Evolutionary conservation across 1,140 invertebrate genomes (phyloP), one percentile per base, ranked within the genome.

Genomic region (Drosophila guanche): DNA sequence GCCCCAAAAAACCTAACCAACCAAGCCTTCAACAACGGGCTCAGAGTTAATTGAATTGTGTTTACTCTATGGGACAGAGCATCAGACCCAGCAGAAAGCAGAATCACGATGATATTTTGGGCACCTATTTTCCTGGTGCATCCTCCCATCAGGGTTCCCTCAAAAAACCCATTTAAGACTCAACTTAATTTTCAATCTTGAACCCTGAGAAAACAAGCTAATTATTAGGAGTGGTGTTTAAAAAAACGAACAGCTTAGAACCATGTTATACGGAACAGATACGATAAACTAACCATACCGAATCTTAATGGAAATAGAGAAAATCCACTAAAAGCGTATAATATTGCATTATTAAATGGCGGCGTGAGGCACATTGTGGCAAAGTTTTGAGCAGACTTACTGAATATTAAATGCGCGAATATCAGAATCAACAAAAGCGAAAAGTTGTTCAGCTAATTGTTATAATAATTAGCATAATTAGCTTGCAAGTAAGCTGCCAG

Each of bases 11-110:
- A 83, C 50, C 51, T 62, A 58, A 56, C 16, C 58, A 16, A 42
- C 50, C 25, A 40, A 37, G 20, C 58, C 53, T 37, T 57, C 61
- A 63, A 76, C 80, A 73, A 86, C 81, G 76, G 86, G 75, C 76
- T 61, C 33, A 69, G 48, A 78, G 83, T 88, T 86, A 86, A 86
- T 86, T 86, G 81, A 88, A 86, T 86, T 86, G 78, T 88, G 81
- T 86, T 86, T 88, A 88, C 83, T 88, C 78, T 81, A 58, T 65
- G 66, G 74, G 69, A 56, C 67, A 53, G 41, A 53, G 41, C 41
- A 27, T 29, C 8, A 47, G 37, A 63, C 40, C 68, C 62, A 51
- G 41, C 16, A 37, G n/a, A n/a, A n/a, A 53, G 62, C 33, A 3
- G 10, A 37, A 10, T 33, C 27, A 40, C 43, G 23, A 22, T 56